Evolutionary conservation across 2,113 vertebrate species (phyloP).

Genomic region (Pelecanus crispus): DNA sequence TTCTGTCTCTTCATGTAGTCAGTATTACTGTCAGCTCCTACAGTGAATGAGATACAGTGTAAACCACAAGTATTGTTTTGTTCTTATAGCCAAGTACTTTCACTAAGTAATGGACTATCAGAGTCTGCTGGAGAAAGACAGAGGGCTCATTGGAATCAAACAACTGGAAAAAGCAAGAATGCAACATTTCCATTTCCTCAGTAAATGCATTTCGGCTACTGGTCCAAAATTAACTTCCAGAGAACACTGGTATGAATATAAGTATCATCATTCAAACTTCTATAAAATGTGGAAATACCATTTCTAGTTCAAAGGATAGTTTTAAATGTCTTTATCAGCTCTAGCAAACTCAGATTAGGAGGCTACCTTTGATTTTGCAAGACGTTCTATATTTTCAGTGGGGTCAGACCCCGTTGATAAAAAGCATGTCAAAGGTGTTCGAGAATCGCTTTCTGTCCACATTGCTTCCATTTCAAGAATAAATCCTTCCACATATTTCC

Average conservation of each 20-base stretch:
- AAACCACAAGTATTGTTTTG: not conserved
- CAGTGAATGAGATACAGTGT: not conserved
- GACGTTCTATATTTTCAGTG: conserved; percentile 80
- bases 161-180: not conserved
- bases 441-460: conserved; percentile 75
- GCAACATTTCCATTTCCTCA: not conserved
- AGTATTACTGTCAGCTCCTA: not conserved
- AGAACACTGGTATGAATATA: not conserved
- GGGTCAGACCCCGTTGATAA: conserved; percentile 84
- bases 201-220: not conserved
- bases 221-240: not conserved
- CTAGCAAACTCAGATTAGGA: not conserved
- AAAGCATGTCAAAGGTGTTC: conserved; percentile 79
- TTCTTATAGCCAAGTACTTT: not conserved
- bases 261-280: not conserved
- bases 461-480: conserved; percentile 80
- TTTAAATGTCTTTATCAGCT: not conserved
- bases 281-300: not conserved
- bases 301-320: not conserved
- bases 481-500: conserved; percentile 75
- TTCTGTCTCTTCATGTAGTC: not conserved
- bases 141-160: not conserved
- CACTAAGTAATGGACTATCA: not conserved
- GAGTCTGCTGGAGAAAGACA: not conserved
- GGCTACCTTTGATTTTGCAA: conserved; percentile 79